phyloP scores from a whole-genome alignment of 1,140 invertebrate genomes.

The Mylabris phalerata region DNA sequence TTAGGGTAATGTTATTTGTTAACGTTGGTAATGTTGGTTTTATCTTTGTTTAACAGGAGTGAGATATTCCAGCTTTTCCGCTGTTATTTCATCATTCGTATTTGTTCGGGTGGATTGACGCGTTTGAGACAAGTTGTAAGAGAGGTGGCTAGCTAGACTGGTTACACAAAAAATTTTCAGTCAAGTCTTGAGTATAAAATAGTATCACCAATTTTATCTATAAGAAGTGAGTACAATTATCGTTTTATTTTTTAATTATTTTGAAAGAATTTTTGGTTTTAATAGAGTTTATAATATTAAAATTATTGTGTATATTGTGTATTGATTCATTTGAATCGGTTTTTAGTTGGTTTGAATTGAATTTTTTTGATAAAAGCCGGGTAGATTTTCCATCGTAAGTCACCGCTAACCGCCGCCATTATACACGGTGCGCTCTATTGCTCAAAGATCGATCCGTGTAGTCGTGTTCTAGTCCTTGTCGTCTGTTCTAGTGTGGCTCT shows the following conservation, averaged over 20 bases:
- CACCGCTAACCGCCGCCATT: conserved; percentile 12
- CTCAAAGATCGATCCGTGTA: conserved; percentile 36
- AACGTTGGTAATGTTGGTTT: not conserved
- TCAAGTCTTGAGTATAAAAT: not conserved
- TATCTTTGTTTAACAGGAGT: not conserved
- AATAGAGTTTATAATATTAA: not conserved
- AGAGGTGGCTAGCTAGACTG: not conserved
- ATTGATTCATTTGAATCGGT: not conserved
- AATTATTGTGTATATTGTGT: not conserved
- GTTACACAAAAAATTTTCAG: not conserved
- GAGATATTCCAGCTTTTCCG: not conserved
- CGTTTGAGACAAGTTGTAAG: too few relatives aligned
- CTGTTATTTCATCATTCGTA: not conserved
- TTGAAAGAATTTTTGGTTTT: not conserved
- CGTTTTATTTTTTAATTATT: not conserved
- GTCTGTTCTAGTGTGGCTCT: conserved; percentile 28
- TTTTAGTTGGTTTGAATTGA: not conserved
- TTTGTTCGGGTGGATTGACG: not conserved
- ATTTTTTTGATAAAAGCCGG: not conserved
- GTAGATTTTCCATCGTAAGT: not conserved
- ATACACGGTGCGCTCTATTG: conserved; percentile 30
- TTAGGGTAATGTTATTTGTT: not conserved
- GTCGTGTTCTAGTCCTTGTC: conserved; percentile 38
- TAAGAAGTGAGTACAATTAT: too few relatives aligned
- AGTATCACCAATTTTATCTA: not conserved